phyloP scores from a whole-genome alignment of 2,888 invertebrate species.

The Caenorhabditis afra region DNA sequence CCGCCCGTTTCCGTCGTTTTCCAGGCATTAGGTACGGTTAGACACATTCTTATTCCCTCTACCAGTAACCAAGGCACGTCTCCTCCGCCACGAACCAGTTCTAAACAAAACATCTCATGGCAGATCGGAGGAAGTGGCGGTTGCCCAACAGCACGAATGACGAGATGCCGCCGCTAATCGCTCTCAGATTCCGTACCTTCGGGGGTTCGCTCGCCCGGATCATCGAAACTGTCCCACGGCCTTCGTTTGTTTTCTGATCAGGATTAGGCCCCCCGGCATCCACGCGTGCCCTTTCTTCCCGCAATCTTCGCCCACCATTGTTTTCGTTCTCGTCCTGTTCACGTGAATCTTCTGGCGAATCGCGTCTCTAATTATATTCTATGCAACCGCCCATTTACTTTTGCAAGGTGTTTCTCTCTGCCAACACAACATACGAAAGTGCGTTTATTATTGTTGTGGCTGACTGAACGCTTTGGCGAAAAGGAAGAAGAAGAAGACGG shows the following conservation, averaged over 20 bases:
- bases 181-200: conserved; percentile 16
- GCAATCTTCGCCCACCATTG: conserved; percentile 26
- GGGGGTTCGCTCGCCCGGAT: conserved; percentile 17
- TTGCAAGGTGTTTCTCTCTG: neutral
- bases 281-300: conserved; percentile 7
- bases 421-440: neutral
- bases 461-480: conserved; percentile 17
- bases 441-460: conserved; percentile 28
- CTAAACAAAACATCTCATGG: conserved; percentile 53
- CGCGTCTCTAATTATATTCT: conserved; percentile 19
- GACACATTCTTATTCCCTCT: conserved; percentile 28
- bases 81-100: conserved; percentile 47
- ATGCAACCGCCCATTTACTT: neutral
- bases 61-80: conserved; percentile 46
- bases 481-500: conserved; percentile 1
- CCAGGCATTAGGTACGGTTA: conserved; percentile 40
- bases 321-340: conserved; percentile 21
- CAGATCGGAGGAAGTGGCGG: conserved; percentile 43
- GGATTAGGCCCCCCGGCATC: neutral
- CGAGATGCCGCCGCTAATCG: conserved; percentile 26
- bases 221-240: conserved; percentile 3
- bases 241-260: conserved; percentile 23
- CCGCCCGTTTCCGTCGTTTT: conserved; percentile 12
- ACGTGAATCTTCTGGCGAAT: conserved; percentile 38
- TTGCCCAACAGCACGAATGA: conserved; percentile 18